Evolutionary conservation across 2,113 vertebrate genomes (phyloP).

Genomic region (Fregetta grallaria): DNA sequence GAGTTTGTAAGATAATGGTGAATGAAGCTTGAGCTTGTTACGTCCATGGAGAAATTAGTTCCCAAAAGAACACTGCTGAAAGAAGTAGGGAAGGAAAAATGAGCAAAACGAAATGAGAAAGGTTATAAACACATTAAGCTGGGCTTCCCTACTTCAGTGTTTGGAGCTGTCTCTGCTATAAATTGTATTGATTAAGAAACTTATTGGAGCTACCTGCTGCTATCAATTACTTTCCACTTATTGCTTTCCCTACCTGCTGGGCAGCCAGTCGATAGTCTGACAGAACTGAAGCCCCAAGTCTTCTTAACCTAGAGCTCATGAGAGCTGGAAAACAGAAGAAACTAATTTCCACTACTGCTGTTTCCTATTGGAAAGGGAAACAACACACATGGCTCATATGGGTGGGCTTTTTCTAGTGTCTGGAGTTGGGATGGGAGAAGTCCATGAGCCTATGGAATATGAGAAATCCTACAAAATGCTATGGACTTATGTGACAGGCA

Average conservation of each 20-base stretch:
- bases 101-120: constrained; percentile 1
- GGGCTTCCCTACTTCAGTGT: not conserved
- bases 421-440: not conserved
- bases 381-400: not conserved
- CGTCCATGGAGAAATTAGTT: not conserved
- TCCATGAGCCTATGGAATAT: not conserved
- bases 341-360: not conserved
- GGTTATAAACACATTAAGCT: not conserved
- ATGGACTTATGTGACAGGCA: not conserved
- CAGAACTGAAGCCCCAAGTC: not conserved
- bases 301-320: not conserved
- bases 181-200: constrained; percentile 46
- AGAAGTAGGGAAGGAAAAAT: not conserved
- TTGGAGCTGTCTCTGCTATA: not conserved
- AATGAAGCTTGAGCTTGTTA: not conserved
- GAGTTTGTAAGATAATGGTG: not conserved
- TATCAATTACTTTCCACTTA: constrained; percentile 24
- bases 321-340: not conserved
- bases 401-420: not conserved
- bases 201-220: constrained; percentile 29
- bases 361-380: not conserved
- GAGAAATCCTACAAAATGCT: not conserved
- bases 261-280: not conserved
- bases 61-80: not conserved
- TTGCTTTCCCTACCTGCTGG: not conserved